Base-by-base conservation (phyloP, 2,888 invertebrate species). In the Ormyrus labotus region DNA sequence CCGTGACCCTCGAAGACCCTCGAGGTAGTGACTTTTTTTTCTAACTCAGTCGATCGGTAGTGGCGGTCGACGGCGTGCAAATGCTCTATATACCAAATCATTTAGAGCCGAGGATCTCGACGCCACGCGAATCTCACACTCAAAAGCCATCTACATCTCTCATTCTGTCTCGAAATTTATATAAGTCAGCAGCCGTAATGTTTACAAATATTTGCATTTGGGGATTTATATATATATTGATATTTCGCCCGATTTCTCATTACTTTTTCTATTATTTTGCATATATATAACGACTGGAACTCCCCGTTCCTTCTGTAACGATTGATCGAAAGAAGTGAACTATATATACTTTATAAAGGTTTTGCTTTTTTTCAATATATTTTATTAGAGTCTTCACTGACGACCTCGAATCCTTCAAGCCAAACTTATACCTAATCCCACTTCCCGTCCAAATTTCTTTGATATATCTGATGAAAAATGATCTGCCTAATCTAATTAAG, bases 1-100 rank as follows among this genome's bases (percentile, higher is more conserved):
- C 34, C 63, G 78, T 76, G 34, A 82, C 82, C 85, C 85, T 86
- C 85, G 85, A 86, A 85, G 86, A 86, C 86, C 86, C 85, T 85
- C 86, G 85, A 83, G 83, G 82, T 83, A 83, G 84, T 83, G 81
- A 68, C 63, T 72, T 80, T 65, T 76, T 70, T 78, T 68, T 78
- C 64, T 70, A 67, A 53, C 10, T 55, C 45, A 65, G 75, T 82
- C 84, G 83, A 84, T 84, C 84, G 80, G 60, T 76, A 80, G 81
- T 80, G 57, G 19, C 79, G 82, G 83, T 84, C 83, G 84, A 78
- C 70, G 77, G 75, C 80, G 82, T 78, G 80, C 79, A 65, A 70
- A 77, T 55, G 76, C 75, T 78, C 78, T 75, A 65, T 78, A 9
- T 47, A 75, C 47, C n/a, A 19, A 19, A 60, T 81, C 81, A 81